Evolutionary conservation across 2,113 vertebrate genomes (phyloP), one percentile per base, ranked within the genome.

Genomic region (Rhinoderma darwinii): DNA sequence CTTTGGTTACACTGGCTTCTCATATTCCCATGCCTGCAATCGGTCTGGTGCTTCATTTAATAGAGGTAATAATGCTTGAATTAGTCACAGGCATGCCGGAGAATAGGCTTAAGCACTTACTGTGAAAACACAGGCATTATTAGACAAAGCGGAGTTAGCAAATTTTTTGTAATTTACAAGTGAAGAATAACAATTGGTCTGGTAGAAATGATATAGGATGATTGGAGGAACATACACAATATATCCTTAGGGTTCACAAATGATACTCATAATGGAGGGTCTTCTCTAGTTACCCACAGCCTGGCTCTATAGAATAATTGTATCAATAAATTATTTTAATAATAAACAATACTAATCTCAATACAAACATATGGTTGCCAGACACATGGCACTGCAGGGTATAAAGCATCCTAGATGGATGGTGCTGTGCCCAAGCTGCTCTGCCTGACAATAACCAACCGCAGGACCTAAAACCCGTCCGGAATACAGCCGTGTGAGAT

Each of bases 81-180:
- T 56, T 68, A n/a, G 25, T 54, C 66, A 17, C 32, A 72, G 75
- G 75, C 37, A 68, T n/a, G 47, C 74, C 84, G 32, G 59, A 78
- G 82, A 35, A 79, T 25, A 72, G 41, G 14, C 27, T 25, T 14
- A 76, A 22, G 20, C 35, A 35, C 35, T 61, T 7, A 4, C 43
- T 84, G 37, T 84, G 50, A 79, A 47, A 83, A 88, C 78, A 73
- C n/a, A 27, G 51, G 83, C 72, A 84, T 84, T 84, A 76, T 59
- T n/a, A 27, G 56, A 75, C 83, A 84, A 84, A 84, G 83, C 70
- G 61, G 51, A 20, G 51, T 56, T 75, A 76, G 72, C 44, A 18
- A 84, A 84, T 76, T 84, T 76, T 51, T 84, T 84, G 54, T 72
- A 84, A 76, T 43, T 75, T 61, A 43, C 27, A 84, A 84, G 20